Evolutionary conservation across 2,113 vertebrate species (phyloP).

Genomic region (Eptatretus burgeri): DNA sequence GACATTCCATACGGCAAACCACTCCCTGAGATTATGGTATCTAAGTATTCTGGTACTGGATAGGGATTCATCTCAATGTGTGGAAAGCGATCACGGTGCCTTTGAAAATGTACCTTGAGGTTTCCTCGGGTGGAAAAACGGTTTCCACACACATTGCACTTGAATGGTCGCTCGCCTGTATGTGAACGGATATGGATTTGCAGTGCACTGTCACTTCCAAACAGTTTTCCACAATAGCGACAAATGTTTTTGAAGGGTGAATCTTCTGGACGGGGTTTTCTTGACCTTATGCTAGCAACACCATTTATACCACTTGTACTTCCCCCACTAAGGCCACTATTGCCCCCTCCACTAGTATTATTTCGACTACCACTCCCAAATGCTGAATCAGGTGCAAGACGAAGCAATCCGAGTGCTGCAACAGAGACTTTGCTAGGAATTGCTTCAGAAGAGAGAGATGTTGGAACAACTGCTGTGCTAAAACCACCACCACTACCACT

Average conservation of each 20-base stretch:
- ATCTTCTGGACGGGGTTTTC: not conserved
- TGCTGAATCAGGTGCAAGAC: too few relatives aligned
- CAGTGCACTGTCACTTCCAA: constrained; percentile 63
- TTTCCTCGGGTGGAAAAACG: constrained; percentile 69
- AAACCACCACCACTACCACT: too few relatives aligned
- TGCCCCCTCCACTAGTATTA: not conserved
- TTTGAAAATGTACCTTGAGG: constrained; percentile 60
- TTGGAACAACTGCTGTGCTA: too few relatives aligned
- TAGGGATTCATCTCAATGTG: constrained; percentile 57
- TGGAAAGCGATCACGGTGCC: constrained; percentile 54
- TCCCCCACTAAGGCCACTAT: not conserved
- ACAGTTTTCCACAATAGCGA: constrained; percentile 50
- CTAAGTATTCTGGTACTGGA: constrained; percentile 23
- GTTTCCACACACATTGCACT: constrained; percentile 59
- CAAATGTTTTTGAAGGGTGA: constrained; percentile 29
- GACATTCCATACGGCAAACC: not conserved
- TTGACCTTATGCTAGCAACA: too few relatives aligned
- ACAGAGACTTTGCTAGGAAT: not conserved
- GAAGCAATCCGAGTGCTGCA: too few relatives aligned
- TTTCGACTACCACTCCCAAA: too few relatives aligned
- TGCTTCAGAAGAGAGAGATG: not conserved
- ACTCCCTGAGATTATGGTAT: constrained; percentile 13
- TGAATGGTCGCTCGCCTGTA: constrained; percentile 56
- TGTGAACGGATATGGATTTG: constrained; percentile 69
- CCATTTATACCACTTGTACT: too few relatives aligned